phyloP scores from a whole-genome alignment of 1,140 invertebrate genomes.

The Lepidurus packardi region DNA sequence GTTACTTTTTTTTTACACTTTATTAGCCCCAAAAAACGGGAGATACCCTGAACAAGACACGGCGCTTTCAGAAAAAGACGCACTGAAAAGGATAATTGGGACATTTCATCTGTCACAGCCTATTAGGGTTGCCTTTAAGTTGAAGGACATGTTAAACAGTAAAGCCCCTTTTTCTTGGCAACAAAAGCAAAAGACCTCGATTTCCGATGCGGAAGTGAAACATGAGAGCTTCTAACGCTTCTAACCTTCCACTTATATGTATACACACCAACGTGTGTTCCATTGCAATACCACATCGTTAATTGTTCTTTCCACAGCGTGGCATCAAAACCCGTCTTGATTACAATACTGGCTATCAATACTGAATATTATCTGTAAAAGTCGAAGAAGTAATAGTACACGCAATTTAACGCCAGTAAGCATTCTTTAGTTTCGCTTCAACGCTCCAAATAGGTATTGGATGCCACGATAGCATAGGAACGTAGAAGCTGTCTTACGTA shows the following conservation, averaged over 20 bases:
- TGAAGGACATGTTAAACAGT: conserved; percentile 4
- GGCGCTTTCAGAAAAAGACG: not conserved
- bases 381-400: no score
- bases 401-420: no score
- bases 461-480: no score
- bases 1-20: not conserved
- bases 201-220: conserved; percentile 17
- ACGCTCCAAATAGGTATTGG: no score
- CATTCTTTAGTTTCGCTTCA: no score
- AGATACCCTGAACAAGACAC: conserved; percentile 11
- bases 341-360: no score
- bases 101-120: conserved; percentile 21
- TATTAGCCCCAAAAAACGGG: conserved; percentile 18
- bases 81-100: conserved; percentile 19
- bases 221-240: conserved; percentile 2
- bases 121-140: conserved; percentile 11
- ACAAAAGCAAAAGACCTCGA: conserved; percentile 10
- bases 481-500: no score
- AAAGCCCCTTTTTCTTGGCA: conserved; percentile 15
- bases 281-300: not conserved
- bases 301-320: not conserved
- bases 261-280: not conserved
- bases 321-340: no score
- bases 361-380: no score
- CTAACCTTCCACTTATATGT: not conserved